These are phyloP conservation scores for Cyclopterus lumpus DNA, from an alignment of 2,797 vertebrate species.

Conservation along the genomic window DNA sequence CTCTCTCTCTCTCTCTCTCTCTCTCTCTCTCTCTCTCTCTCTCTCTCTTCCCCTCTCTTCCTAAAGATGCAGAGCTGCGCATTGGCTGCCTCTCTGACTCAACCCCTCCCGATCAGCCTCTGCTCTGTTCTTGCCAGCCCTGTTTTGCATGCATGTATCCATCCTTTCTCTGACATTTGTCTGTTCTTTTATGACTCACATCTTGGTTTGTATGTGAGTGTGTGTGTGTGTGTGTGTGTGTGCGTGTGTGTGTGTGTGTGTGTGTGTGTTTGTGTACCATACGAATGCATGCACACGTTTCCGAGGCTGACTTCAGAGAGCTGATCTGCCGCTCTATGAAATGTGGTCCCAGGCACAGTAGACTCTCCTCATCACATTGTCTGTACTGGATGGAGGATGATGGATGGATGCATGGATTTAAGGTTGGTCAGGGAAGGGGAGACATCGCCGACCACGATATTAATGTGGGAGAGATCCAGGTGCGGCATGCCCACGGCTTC, in stretches of 20 bases:
- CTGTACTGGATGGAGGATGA: constrained; percentile 16
- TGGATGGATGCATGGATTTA: constrained; percentile 26
- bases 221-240: constrained; percentile 27
- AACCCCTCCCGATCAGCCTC: constrained; percentile 72
- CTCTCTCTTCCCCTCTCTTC: constrained; percentile 61
- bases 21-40: constrained; percentile 70
- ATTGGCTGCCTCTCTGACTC: constrained; percentile 79
- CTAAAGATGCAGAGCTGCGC: constrained; percentile 82
- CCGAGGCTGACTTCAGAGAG: constrained; percentile 32
- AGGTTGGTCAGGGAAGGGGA: constrained; percentile 20
- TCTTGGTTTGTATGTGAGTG: constrained; percentile 33
- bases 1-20: constrained; percentile 67
- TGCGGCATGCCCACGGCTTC: constrained; percentile 48
- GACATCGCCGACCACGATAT: constrained; percentile 39
- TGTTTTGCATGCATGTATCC: constrained; percentile 66
- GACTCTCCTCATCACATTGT: constrained; percentile 38
- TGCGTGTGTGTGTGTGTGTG: constrained; percentile 19
- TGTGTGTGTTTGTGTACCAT: constrained; percentile 5
- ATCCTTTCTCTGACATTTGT: constrained; percentile 69
- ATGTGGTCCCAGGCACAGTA: constrained; percentile 39
- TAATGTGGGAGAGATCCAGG: constrained; percentile 53
- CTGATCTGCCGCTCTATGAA: constrained; percentile 36
- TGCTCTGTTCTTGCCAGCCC: constrained; percentile 60
- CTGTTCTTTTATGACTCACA: constrained; percentile 66
- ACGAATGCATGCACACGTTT: background rate